phyloP scores from a whole-genome alignment of 1,140 invertebrate species.

The Cecropterus lyciades region DNA sequence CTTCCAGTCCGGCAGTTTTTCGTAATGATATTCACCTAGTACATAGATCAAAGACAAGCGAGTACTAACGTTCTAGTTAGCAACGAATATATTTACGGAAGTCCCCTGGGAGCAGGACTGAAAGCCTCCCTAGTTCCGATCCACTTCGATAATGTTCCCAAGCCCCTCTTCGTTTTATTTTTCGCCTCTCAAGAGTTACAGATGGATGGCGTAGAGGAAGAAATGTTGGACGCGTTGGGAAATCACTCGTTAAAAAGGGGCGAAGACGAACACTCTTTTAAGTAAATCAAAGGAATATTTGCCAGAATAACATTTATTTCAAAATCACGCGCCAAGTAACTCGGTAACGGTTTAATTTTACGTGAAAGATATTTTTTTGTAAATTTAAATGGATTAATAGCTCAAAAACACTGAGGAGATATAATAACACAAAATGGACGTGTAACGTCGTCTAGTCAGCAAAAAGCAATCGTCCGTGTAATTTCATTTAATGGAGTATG shows the following conservation, averaged over 20 bases:
- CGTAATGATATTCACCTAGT: constrained; percentile 13
- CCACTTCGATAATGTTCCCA: constrained; percentile 54
- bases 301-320: constrained; percentile 9
- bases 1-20: not conserved
- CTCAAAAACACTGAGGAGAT: no score
- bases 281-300: constrained; percentile 45
- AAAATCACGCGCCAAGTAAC: not conserved
- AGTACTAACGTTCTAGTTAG: constrained; percentile 19
- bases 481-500: not conserved
- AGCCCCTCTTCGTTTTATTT: constrained; percentile 51
- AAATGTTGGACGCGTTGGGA: constrained; percentile 42
- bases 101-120: constrained; percentile 47
- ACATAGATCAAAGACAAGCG: constrained; percentile 14
- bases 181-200: constrained; percentile 49
- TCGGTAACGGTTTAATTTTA: not conserved
- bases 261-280: constrained; percentile 39
- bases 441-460: no score
- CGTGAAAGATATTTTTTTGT: not conserved
- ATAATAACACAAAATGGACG: not conserved
- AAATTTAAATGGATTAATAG: not conserved
- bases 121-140: constrained; percentile 56
- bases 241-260: constrained; percentile 40
- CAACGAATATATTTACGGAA: constrained; percentile 44
- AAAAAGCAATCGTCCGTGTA: not conserved
- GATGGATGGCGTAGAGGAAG: constrained; percentile 39